These are phyloP conservation scores for Parnassius apollo DNA, from an alignment of 2,888 invertebrate genomes.

Conservation along the genomic window DNA sequence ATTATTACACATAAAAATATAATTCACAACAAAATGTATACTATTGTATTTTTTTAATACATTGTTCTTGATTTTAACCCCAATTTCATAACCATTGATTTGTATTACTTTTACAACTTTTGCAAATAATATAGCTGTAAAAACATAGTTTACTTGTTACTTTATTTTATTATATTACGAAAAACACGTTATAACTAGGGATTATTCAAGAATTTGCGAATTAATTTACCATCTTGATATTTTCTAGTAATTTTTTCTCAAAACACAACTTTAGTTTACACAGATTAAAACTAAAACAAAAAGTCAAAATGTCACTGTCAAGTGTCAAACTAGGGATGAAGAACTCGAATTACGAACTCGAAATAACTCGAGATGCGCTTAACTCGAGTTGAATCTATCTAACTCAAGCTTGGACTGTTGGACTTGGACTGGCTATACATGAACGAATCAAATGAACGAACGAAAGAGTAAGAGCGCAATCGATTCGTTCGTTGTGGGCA, in stretches of 20 bases:
- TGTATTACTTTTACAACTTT: background rate
- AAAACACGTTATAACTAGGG: constrained; percentile 32
- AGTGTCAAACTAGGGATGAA: too few relatives aligned
- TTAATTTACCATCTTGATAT: constrained; percentile 70
- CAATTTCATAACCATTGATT: constrained; percentile 18
- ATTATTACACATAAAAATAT: background rate
- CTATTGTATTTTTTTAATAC: background rate
- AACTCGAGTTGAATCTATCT: too few relatives aligned
- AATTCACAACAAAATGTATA: background rate
- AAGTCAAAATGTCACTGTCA: too few relatives aligned
- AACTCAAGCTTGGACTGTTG: too few relatives aligned
- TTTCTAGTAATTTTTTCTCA: constrained; percentile 28
- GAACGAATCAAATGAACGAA: too few relatives aligned
- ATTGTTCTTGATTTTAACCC: constrained; percentile 14
- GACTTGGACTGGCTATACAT: too few relatives aligned
- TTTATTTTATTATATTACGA: background rate
- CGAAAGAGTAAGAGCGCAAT: too few relatives aligned
- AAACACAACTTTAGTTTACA: constrained; percentile 19
- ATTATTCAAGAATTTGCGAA: constrained; percentile 52
- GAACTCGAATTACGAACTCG: too few relatives aligned
- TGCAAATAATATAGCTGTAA: constrained; percentile 44
- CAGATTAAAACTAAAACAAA: background rate
- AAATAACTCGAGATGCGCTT: too few relatives aligned
- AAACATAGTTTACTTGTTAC: constrained; percentile 31
- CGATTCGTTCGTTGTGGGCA: too few relatives aligned